These are phyloP conservation scores for Trididemnum clinides DNA, from an alignment of 23 tunicate species.

Conservation along the genomic window DNA sequence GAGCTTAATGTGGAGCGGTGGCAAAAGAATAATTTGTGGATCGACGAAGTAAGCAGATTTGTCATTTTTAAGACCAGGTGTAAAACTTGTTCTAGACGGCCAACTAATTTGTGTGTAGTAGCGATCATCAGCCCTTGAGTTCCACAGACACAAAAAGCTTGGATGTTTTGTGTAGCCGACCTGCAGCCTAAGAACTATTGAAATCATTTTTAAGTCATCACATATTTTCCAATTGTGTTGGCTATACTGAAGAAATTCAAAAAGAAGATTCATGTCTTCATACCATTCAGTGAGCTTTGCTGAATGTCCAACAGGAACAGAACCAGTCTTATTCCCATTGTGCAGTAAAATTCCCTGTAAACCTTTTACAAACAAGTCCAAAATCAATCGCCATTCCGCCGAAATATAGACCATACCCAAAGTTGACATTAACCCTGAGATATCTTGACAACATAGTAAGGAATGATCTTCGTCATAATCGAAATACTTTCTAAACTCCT, in stretches of 20 bases:
- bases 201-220: constrained; percentile 31
- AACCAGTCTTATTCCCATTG: constrained; percentile 23
- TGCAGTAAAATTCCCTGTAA: constrained; percentile 18
- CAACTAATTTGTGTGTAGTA: constrained; percentile 27
- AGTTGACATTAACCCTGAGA: constrained; percentile 23
- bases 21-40: constrained; percentile 42
- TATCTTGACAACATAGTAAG: constrained; percentile 26
- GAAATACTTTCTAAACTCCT: constrained; percentile 21
- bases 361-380: constrained; percentile 24
- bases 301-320: constrained; percentile 34
- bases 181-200: constrained; percentile 19
- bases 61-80: constrained; percentile 40
- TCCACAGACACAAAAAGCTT: constrained; percentile 30
- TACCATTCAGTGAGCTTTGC: constrained; percentile 22
- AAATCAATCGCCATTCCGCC: constrained; percentile 36
- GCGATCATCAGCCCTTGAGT: constrained; percentile 22
- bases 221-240: constrained; percentile 39
- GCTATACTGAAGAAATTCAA: constrained; percentile 25
- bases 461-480: constrained; percentile 25
- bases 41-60: constrained; percentile 38
- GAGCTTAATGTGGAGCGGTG: constrained; percentile 39
- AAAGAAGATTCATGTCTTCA: constrained; percentile 19
- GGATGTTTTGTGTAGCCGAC: constrained; percentile 31
- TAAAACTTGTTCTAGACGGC: constrained; percentile 39
- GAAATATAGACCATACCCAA: constrained; percentile 5